Percentiles rank a stretch among this genome's conserved stretches.
phyloP scores from a whole-genome alignment of 2,888 invertebrate genomes.

The Tiphia femorata region DNA sequence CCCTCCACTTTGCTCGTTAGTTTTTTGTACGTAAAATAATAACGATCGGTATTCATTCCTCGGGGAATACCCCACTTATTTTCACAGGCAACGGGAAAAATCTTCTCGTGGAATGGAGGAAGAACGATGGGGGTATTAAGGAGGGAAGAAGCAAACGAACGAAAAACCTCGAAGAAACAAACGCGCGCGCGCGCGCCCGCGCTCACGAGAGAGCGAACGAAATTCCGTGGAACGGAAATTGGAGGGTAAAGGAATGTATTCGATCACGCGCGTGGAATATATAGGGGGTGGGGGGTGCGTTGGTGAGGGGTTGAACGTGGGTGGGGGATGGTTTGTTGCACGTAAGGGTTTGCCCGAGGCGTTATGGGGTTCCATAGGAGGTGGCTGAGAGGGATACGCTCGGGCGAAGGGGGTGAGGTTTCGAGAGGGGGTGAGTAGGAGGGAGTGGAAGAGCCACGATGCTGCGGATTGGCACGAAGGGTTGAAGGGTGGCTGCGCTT shows the following conservation, averaged over 20 bases:
- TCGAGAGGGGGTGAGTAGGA: constrained; percentile 27
- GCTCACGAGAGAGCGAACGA: background rate
- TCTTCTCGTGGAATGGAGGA: too few relatives aligned
- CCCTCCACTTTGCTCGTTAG: too few relatives aligned
- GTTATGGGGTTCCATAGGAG: constrained; percentile 28
- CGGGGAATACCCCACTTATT: too few relatives aligned
- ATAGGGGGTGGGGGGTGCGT: constrained; percentile 19
- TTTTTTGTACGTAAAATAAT: too few relatives aligned
- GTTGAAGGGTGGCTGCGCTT: constrained; percentile 48
- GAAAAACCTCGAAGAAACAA: too few relatives aligned
- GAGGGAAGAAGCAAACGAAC: too few relatives aligned
- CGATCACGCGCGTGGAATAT: constrained; percentile 22
- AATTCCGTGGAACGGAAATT: constrained; percentile 14
- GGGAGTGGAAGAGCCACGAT: constrained; percentile 31
- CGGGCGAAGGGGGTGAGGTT: constrained; percentile 4
- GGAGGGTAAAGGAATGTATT: constrained; percentile 20
- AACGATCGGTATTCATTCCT: too few relatives aligned
- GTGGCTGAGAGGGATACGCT: too few relatives aligned
- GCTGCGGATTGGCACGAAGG: constrained; percentile 39
- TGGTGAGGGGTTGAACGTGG: too few relatives aligned
- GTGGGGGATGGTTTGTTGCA: too few relatives aligned
- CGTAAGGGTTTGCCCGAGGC: constrained; percentile 41
- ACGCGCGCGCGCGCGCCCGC: background rate
- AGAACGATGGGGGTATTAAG: too few relatives aligned
- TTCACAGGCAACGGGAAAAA: too few relatives aligned